Percentiles rank a stretch among this genome's conserved stretches.
phyloP scores from a whole-genome alignment of 2,888 invertebrate species.

The Dryococelus australis region DNA sequence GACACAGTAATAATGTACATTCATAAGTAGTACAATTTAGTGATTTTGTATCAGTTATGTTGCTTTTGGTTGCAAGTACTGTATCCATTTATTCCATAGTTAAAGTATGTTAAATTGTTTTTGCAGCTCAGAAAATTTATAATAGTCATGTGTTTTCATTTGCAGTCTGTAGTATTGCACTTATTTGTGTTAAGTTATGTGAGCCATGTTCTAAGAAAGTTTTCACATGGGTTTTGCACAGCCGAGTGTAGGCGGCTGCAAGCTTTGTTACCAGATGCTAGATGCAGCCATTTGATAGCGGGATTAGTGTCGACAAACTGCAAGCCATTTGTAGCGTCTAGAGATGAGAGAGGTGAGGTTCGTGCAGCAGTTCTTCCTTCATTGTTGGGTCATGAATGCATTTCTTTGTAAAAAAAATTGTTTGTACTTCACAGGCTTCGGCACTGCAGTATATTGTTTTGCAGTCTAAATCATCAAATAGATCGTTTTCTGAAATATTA shows the following conservation, averaged over 20 bases:
- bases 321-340: slow-evolving; percentile 42
- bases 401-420: slow-evolving; percentile 18
- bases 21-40: too few species aligned
- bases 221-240: slow-evolving; percentile 45
- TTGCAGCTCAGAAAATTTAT: background rate
- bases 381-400: background rate
- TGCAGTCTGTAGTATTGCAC: background rate
- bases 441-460: background rate
- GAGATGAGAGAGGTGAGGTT: slow-evolving; percentile 45
- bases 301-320: slow-evolving; percentile 48
- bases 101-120: background rate
- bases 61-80: background rate
- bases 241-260: slow-evolving; percentile 56
- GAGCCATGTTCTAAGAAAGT: background rate
- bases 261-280: slow-evolving; percentile 39
- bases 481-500: background rate
- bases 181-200: background rate
- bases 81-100: background rate
- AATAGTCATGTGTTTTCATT: too few species aligned
- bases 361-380: background rate
- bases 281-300: slow-evolving; percentile 53
- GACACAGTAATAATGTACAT: too few species aligned
- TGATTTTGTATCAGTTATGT: background rate
- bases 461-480: background rate
- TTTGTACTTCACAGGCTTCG: background rate